phyloP scores from a whole-genome alignment of 2,888 invertebrate genomes.

The Drosophila pseudotalamancana region DNA sequence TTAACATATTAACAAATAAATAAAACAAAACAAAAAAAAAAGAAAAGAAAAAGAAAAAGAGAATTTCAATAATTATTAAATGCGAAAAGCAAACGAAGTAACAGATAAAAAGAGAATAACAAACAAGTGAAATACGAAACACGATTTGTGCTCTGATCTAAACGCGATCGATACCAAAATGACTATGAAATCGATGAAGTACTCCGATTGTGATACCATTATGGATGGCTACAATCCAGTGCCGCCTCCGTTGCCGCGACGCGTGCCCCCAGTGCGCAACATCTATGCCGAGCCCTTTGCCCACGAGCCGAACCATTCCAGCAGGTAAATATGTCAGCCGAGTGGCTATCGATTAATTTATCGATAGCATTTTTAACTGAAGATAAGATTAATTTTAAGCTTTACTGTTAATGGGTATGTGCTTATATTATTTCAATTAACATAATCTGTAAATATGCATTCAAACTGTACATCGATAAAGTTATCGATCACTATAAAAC shows the following conservation, averaged over 20 bases:
- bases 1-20: conserved; percentile 13
- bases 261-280: conserved; percentile 84
- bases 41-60: background rate
- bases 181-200: conserved; percentile 85
- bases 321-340: conserved; percentile 81
- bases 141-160: background rate
- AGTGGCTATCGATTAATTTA: background rate
- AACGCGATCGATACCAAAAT: conserved; percentile 67
- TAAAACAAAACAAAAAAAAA: background rate
- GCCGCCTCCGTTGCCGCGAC: conserved; percentile 84
- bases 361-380: conserved; percentile 5
- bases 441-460: conserved; percentile 74
- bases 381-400: too few species aligned
- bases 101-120: conserved; percentile 2
- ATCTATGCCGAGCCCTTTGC: conserved; percentile 85
- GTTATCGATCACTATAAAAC: conserved; percentile 1
- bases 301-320: conserved; percentile 84
- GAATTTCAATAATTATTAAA: conserved; percentile 25
- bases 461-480: background rate
- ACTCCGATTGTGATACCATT: conserved; percentile 85
- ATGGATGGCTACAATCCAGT: conserved; percentile 85
- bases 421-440: too few species aligned
- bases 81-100: conserved; percentile 40
- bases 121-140: background rate
- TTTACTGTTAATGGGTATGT: too few species aligned